Evolutionary conservation across 2,113 vertebrate species (phyloP), one percentile per base, ranked within the genome.

Genomic region (Chroicocephalus ridibundus): DNA sequence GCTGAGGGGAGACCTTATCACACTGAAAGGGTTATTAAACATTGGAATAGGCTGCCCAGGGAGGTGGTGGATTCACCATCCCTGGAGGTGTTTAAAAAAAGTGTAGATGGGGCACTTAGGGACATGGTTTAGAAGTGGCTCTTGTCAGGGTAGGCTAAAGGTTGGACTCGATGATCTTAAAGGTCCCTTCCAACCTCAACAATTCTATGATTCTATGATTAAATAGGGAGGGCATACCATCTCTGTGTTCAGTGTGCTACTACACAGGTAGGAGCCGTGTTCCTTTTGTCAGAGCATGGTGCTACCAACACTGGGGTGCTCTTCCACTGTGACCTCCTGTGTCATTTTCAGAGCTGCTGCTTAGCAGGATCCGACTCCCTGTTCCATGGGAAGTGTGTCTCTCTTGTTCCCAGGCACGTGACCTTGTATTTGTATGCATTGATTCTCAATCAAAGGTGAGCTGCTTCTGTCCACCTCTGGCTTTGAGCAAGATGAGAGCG

Each of bases 361-460:
- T 83, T 64, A 61, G 34, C 46, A 60, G 54, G 31, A 44, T 74
- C 24, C 8, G 19, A 65, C 27, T 82, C 52, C 49, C 38, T 83
- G 11, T 87, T 82, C 22, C 32, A 21, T 14, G 42, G 38, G 22
- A 87, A 69, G 8, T 15, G 18, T 85, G 25, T 40, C n/a, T 77
- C 31, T 80, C 7, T 64, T 93, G 46, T 74, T 92, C 51, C n/a
- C 58, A 86, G 68, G 36, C 38, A 38, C 6, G 3, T 51, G 26
- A 40, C 40, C 74, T 82, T 65, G 26, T 77, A 32, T 96, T 78
- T 93, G 55, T 49, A 16, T 42, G 42, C 55, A 44, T 62, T 81
- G 80, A 90, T 92, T 93, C 52, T 83, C 92, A 78, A 34, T 92
- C 68, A 88, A 70, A 88, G 66, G 16, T 54, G 46, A 80, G n/a